Evolutionary conservation across 2,888 invertebrate species (phyloP), one percentile per base, ranked within the genome.

Genomic region (Acronicta aceris): DNA sequence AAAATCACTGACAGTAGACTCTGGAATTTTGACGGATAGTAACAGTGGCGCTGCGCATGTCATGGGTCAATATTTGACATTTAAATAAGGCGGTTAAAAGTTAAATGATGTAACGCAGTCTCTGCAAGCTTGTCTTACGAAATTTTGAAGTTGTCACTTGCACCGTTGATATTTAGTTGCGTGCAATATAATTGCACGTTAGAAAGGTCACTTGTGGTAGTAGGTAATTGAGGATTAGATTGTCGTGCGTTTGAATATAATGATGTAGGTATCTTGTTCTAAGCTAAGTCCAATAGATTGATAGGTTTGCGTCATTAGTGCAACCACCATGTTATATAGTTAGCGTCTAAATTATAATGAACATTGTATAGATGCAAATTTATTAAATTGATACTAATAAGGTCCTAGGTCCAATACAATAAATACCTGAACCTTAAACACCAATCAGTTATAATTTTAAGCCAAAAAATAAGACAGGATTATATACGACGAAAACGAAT

Each of bases 61-160:
- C 90, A 87, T 83, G 84, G 93, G 93, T 94, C 92, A 93, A 86
- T 87, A 88, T 92, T 90, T 93, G 92, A 88, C 93, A 93, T 94
- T 94, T 92, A 81, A 84, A 82, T 80, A 66, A 76, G 81, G 57
- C 51, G 50, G 62, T 42, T 79, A 82, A 80, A 84, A 84, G 82
- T 84, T 65, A 78, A 81, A 85, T 92, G 88, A 89, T 78, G 86
- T 89, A 90, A 91, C 74, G 38, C 45, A 61, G 76, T 72, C 78
- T 74, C 65, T 65, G 78, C 77, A 68, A 80, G 67, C 67, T 68
- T 49, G 59, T 75, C 72, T 90, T 89, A 81, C 87, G 84, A 89
- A 91, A 91, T 79, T 74, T 76, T 74, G 74, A 53, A 85, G 82
- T 86, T 88, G 89, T 90, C 89, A 88, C 84, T 88, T 72, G 71